Evolutionary conservation across 2,113 vertebrate species (phyloP), one percentile per base, ranked within the genome.

Genomic region (Irena cyanogastra): DNA sequence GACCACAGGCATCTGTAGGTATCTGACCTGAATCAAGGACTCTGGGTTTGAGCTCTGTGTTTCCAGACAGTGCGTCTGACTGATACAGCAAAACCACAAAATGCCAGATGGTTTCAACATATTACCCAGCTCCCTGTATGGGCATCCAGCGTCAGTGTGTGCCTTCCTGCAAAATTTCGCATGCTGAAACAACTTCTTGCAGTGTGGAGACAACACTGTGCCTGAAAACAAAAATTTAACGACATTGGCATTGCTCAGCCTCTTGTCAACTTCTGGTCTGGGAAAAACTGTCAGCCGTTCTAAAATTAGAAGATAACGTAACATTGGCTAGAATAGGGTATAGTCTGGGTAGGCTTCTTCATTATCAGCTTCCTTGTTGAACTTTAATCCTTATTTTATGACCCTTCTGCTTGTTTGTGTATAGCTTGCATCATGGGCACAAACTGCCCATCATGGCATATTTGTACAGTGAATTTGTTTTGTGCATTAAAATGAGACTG

Each of bases 61-160:
- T 96, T 96, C 95, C 94, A 96, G 96, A 96, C 95, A 94, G 90
- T 6, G 77, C 1, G 83, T 95, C 95, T 96, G 94, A 90, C 95
- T 96, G 96, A 94, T 96, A 89, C 85, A 89, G 92, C 66, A 94
- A 95, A 93, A 92, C 93, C 56, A 26, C 90, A 81, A 96, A 94
- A 94, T 95, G 96, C 95, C 95, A 97, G 95, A 97, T 97, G 95
- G 94, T 93, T 96, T 94, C 90, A 90, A 57, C 83, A 92, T 89
- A 92, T 71, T 96, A 89, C 88, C 79, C 53, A 93, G 86, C 80
- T 96, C 90, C 69, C 94, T 95, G 86, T 84, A 94, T 90, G 93
- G 95, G 95, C 93, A 95, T 95, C 92, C 83, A 90, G 80, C 16
- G 1, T n/a, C 80, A 89, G 76, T 5, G 89, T 96, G 83, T 69